Evolutionary conservation across 2,113 vertebrate species (phyloP).

Genomic region (Drymodes brunneopygia): DNA sequence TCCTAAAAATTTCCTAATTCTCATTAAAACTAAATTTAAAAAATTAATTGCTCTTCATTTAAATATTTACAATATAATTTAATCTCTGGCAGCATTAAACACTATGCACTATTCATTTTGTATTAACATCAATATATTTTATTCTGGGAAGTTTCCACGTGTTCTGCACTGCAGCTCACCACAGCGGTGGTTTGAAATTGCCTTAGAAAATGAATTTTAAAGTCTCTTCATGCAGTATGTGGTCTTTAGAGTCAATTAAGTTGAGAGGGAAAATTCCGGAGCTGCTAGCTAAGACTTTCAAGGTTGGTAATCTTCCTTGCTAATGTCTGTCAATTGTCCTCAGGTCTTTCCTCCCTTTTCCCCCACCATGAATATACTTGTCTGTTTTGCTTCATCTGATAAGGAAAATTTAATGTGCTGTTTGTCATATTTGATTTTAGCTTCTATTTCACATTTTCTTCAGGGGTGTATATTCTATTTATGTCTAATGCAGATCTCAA

Average conservation of each 20-base stretch:
- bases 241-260: not conserved
- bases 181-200: not conserved
- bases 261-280: not conserved
- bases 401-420: not conserved
- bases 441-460: not conserved
- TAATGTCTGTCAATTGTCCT: not conserved
- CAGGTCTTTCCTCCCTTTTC: not conserved
- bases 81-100: not conserved
- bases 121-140: not conserved
- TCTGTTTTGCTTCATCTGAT: not conserved
- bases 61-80: not conserved
- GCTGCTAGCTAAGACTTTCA: not conserved
- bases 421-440: not conserved
- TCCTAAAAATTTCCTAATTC: not conserved
- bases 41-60: not conserved
- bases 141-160: not conserved
- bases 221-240: not conserved
- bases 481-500: not conserved
- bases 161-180: not conserved
- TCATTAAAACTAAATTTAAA: not conserved
- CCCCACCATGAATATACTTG: accelerated
- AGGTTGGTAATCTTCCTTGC: not conserved
- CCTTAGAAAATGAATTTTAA: not conserved
- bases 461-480: not conserved
- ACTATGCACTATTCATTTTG: not conserved